Base-by-base conservation (phyloP, 2,113 vertebrate species). In the Menidia beryllina region DNA sequence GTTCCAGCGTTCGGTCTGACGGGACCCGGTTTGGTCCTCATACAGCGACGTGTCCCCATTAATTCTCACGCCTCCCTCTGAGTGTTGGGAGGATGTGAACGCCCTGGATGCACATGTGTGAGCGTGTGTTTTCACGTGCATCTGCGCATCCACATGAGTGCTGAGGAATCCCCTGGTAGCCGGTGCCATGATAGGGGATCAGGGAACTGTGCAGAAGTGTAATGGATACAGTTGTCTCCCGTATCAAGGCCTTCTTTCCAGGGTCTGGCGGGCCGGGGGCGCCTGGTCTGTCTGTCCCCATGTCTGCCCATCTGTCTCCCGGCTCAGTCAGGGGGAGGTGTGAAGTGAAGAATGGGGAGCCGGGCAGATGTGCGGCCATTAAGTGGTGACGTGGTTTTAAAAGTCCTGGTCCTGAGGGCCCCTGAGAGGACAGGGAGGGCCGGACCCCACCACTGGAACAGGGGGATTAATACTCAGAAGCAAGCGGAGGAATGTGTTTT, bases 331-430 rank as follows among this genome's bases (percentile, higher is more conserved):
- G 19, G n/a, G n/a, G 36, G 80, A 94, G 88, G 93, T 93, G 93
- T 91, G 82, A 66, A 86, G 13, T 94, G 93, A 94, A 86, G 87
- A 86, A 94, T 94, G 90, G 88, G 92, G 92, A 92, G 93, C 38
- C 75, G 23, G 78, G 88, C 72, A 84, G 89, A 92, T 87, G 83
- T 51, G 27, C 70, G 26, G 62, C 72, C 83, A 89, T 92, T 88
- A 91, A 68, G 79, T 80, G 87, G 82, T 88, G 92, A 93, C 90
- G 83, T 85, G 76, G 83, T 81, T 81, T 81, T n/a, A n/a, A 87
- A 68, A 79, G 77, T 58, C 26, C 13, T 27, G 24, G 57, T 62
- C 69, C 76, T 71, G 41, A 7, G 47, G 71, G 69, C 27, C 66
- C 62, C 53, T 54, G 78, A 84, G 77, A 82, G 79, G 56, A 2